A percentile compares a stretch with the other conserved stretches of the same genome.
Evolutionary conservation across 2,888 invertebrate genomes (phyloP).

Genomic region (Drosophila ezoana): DNA sequence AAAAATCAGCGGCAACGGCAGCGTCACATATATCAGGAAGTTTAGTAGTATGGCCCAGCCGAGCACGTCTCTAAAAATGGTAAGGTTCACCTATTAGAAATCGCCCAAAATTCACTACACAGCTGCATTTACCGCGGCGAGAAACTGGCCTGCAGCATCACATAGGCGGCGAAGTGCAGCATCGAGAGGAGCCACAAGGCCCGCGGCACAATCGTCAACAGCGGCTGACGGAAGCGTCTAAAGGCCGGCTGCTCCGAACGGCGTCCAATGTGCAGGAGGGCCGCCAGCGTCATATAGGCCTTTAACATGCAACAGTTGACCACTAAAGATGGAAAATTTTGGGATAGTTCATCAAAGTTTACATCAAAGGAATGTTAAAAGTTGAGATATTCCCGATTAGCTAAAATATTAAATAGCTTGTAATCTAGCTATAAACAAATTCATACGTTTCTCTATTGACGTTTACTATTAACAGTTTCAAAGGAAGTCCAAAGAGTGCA

Average conservation of each 20-base stretch:
- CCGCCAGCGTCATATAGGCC: conserved; percentile 61
- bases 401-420: too few species aligned
- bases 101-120: background rate
- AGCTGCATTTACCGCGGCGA: conserved; percentile 81
- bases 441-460: too few species aligned
- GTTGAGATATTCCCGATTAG: too few species aligned
- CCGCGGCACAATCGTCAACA: conserved; percentile 66
- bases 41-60: conserved; percentile 90
- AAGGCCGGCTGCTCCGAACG: conserved; percentile 57
- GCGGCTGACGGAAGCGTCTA: conserved; percentile 56
- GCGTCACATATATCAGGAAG: conserved; percentile 90
- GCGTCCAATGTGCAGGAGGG: conserved; percentile 65
- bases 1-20: conserved; percentile 89
- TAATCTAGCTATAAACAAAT: too few species aligned
- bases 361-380: background rate
- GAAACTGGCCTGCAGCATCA: conserved; percentile 87
- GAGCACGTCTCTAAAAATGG: conserved; percentile 87
- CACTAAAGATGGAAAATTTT: conserved; percentile 29
- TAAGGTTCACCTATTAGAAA: background rate
- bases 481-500: too few species aligned
- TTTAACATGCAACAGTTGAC: conserved; percentile 61
- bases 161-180: conserved; percentile 87
- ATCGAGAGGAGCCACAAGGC: conserved; percentile 86
- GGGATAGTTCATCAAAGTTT: background rate
- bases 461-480: too few species aligned